Evolutionary conservation across 1,140 invertebrate genomes (phyloP).

Genomic region (Caenorhabditis latens): DNA sequence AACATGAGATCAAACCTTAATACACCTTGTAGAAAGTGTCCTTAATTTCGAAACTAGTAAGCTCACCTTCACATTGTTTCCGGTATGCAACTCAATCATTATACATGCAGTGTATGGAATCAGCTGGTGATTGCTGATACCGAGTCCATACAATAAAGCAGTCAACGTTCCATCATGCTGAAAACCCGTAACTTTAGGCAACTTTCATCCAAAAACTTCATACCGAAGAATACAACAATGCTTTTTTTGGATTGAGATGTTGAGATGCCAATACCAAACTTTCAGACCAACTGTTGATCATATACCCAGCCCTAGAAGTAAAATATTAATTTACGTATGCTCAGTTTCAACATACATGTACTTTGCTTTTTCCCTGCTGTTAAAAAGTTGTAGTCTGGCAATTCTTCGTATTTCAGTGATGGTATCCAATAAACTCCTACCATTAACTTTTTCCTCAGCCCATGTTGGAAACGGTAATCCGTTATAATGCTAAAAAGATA

Average conservation of each 20-base stretch:
- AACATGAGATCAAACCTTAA: too few species aligned
- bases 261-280: constrained; percentile 51
- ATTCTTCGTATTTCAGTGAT: constrained; percentile 42
- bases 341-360: constrained; percentile 10
- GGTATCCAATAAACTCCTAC: constrained; percentile 34
- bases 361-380: constrained; percentile 39
- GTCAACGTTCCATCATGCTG: constrained; percentile 64
- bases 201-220: not conserved
- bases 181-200: not conserved
- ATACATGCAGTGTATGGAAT: constrained; percentile 66
- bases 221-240: constrained; percentile 63
- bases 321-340: not conserved
- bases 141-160: constrained; percentile 59
- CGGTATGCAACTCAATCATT: constrained; percentile 56
- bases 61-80: constrained; percentile 21
- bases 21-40: too few species aligned
- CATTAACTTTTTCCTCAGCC: constrained; percentile 9
- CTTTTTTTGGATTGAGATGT: constrained; percentile 61
- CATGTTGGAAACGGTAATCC: not conserved
- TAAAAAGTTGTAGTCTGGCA: constrained; percentile 38
- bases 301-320: constrained; percentile 34
- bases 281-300: constrained; percentile 57
- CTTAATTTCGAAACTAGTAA: too few species aligned
- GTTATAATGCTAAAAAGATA: not conserved
- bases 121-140: constrained; percentile 54